Conservation (phyloP, 2,888 invertebrate species). For the Rambutsinella grinnellia region DNA sequence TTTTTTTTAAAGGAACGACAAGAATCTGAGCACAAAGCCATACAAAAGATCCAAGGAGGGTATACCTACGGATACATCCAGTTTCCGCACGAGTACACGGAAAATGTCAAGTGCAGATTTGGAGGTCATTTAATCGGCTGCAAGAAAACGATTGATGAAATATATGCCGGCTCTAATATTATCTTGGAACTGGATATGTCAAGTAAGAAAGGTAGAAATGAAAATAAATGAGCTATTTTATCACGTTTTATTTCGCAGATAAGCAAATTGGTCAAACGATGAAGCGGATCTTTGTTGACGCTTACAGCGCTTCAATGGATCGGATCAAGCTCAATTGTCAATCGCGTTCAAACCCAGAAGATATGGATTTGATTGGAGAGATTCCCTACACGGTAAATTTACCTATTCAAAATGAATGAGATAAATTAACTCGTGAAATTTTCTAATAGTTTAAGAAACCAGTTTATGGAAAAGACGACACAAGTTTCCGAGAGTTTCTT, state of each 20-base stretch:
- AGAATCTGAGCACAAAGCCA: constrained; percentile 72
- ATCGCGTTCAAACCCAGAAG: background rate
- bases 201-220: constrained; percentile 73
- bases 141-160: constrained; percentile 80
- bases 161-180: constrained; percentile 86
- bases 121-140: constrained; percentile 79
- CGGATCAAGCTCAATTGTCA: constrained; percentile 76
- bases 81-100: constrained; percentile 90
- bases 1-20: constrained; percentile 28
- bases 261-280: constrained; percentile 93
- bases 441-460: constrained; percentile 81
- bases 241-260: constrained; percentile 74
- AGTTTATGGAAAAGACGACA: constrained; percentile 88
- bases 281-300: constrained; percentile 85
- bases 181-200: constrained; percentile 94
- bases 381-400: constrained; percentile 31
- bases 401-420: background rate
- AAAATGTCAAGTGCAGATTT: constrained; percentile 85
- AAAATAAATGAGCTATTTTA: constrained; percentile 65
- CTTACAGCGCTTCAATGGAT: constrained; percentile 87
- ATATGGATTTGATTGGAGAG: constrained; percentile 7
- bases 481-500: constrained; percentile 95
- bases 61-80: constrained; percentile 90
- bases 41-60: constrained; percentile 80
- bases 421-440: background rate